A percentile compares a stretch with the other conserved stretches of the same genome.
These are phyloP conservation scores for Rhegmatorhina hoffmannsi DNA, from an alignment of 2,113 vertebrate genomes.

Conservation along the genomic window DNA sequence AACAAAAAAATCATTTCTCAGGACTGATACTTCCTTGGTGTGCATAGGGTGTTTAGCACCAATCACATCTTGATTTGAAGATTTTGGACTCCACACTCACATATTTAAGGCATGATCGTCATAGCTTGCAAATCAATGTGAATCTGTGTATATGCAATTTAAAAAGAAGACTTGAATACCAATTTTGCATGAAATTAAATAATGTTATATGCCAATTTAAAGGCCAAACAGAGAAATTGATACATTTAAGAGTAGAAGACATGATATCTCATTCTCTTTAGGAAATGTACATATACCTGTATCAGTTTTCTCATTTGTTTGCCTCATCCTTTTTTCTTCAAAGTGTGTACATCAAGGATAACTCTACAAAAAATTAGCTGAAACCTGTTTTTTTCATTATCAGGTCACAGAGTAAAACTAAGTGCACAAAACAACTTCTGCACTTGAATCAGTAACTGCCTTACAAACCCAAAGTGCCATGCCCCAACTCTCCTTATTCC, in stretches of 20 bases:
- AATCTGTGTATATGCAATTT: not conserved
- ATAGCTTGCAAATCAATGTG: not conserved
- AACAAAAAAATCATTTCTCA: not conserved
- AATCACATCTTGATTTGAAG: not conserved
- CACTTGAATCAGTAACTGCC: not conserved
- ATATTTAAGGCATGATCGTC: not conserved
- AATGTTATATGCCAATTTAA: not conserved
- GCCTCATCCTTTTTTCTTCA: not conserved
- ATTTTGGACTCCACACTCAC: not conserved
- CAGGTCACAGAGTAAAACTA: not conserved
- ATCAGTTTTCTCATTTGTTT: not conserved
- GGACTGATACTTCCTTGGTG: not conserved
- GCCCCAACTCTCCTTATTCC: not conserved
- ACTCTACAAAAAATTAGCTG: not conserved
- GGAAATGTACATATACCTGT: not conserved
- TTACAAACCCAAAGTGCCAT: not conserved
- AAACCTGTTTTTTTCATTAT: not conserved
- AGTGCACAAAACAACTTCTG: not conserved
- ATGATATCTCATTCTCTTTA: not conserved
- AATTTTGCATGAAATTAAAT: not conserved
- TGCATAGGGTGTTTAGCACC: not conserved
- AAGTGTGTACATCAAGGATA: not conserved
- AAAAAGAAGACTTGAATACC: not conserved
- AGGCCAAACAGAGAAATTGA: not conserved
- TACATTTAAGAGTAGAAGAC: not conserved